These are phyloP conservation scores for Puma concolor DNA, from an alignment of 2,113 vertebrate species.

Conservation along the genomic window DNA sequence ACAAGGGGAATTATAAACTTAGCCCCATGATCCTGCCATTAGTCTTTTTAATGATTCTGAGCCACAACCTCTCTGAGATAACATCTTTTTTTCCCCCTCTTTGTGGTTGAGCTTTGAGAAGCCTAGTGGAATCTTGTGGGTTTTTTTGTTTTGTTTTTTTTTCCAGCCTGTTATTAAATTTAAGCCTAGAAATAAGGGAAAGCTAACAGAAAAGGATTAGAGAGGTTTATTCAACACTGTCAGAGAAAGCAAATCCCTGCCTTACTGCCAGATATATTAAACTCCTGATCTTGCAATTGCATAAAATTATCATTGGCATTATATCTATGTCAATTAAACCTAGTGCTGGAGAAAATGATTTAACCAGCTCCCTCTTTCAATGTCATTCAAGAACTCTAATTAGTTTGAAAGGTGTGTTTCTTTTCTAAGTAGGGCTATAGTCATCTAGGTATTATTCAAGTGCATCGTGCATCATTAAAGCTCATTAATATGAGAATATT, in stretches of 20 bases:
- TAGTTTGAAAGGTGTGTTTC: constrained; percentile 63
- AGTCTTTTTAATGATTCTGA: constrained; percentile 66
- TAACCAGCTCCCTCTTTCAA: constrained; percentile 74
- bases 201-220: constrained; percentile 69
- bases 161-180: constrained; percentile 63
- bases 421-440: neutral
- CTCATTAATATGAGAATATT: constrained; percentile 62
- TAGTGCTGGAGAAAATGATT: constrained; percentile 70
- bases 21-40: neutral
- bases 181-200: constrained; percentile 59
- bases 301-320: constrained; percentile 83
- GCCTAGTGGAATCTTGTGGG: constrained; percentile 10
- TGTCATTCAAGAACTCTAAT: constrained; percentile 80
- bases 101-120: constrained; percentile 9
- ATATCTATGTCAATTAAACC: constrained; percentile 82
- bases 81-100: neutral
- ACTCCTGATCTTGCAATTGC: constrained; percentile 75
- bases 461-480: constrained; percentile 55
- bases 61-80: neutral
- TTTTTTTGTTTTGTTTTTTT: constrained; percentile 45
- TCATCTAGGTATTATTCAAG: constrained; percentile 60
- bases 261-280: constrained; percentile 78
- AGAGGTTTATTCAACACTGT: constrained; percentile 71
- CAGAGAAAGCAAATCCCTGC: constrained; percentile 75
- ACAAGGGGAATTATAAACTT: neutral